phyloP scores from a whole-genome alignment of 1,140 invertebrate species.

The Mizuhopecten yessoensis region DNA sequence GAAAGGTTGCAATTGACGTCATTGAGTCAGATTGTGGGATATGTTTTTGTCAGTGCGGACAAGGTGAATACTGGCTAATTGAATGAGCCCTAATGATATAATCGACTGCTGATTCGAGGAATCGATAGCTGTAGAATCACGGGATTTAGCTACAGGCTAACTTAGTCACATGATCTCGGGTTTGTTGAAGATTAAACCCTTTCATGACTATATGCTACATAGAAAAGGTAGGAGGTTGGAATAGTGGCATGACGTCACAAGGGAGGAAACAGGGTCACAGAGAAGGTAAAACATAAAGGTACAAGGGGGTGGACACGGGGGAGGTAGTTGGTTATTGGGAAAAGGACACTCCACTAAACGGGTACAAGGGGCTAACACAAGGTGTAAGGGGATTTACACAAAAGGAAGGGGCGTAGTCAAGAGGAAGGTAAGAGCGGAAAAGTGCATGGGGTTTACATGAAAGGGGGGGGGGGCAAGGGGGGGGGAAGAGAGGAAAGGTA shows the following conservation, averaged over 20 bases:
- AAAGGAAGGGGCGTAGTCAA: background rate
- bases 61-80: conserved; percentile 23
- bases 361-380: no score
- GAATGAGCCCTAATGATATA: background rate
- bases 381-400: no score
- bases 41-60: background rate
- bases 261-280: background rate
- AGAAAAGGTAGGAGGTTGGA: background rate
- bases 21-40: conserved; percentile 1
- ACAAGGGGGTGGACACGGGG: no score
- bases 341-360: no score
- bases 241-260: background rate
- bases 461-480: background rate
- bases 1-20: conserved; percentile 15
- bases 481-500: background rate
- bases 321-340: background rate
- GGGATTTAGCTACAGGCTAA: background rate
- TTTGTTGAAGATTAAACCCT: background rate
- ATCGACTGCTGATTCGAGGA: background rate
- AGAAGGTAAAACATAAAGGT: no score
- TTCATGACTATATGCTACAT: background rate
- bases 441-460: background rate
- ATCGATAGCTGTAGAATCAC: background rate
- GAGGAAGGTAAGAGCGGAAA: background rate
- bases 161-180: background rate